These are phyloP conservation scores for Dilophus febrilis DNA, from an alignment of 2,888 invertebrate genomes.

Conservation along the genomic window DNA sequence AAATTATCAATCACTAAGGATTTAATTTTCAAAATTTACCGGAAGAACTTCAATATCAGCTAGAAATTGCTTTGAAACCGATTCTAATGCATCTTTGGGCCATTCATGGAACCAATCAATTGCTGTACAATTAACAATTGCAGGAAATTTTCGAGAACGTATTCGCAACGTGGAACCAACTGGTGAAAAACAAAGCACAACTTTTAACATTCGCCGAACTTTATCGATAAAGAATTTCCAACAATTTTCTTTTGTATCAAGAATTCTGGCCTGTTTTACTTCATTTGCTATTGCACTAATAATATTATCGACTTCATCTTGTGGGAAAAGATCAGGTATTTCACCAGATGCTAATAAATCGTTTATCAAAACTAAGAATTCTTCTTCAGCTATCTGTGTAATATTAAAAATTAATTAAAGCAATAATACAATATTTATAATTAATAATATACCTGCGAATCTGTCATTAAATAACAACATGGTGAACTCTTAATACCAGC, in stretches of 20 bases:
- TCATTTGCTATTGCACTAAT: slow-evolving; percentile 58
- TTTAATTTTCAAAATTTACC: slow-evolving; percentile 24
- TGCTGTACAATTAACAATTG: slow-evolving; percentile 78
- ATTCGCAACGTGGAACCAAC: slow-evolving; percentile 78
- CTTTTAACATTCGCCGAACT: slow-evolving; percentile 57
- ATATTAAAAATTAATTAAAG: neutral
- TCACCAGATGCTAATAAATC: slow-evolving; percentile 89
- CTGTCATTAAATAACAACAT: slow-evolving; percentile 81
- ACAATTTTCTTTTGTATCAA: slow-evolving; percentile 80
- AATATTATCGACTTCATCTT: slow-evolving; percentile 81
- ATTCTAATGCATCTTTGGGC: slow-evolving; percentile 80
- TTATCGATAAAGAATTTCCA: slow-evolving; percentile 91
- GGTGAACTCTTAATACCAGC: slow-evolving; percentile 73
- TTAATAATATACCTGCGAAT: slow-evolving; percentile 74
- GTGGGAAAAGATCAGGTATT: slow-evolving; percentile 75
- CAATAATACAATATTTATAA: neutral
- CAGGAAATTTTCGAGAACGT: slow-evolving; percentile 83
- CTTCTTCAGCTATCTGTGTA: slow-evolving; percentile 61
- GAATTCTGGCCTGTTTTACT: slow-evolving; percentile 63
- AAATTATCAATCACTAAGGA: neutral
- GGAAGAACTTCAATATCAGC: slow-evolving; percentile 55
- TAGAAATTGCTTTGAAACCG: slow-evolving; percentile 72
- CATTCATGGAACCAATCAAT: slow-evolving; percentile 97
- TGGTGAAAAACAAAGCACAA: slow-evolving; percentile 85
- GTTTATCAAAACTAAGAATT: slow-evolving; percentile 80